Base-by-base conservation (phyloP, 2,113 vertebrate species). In the Choloepus hoffmanni region DNA sequence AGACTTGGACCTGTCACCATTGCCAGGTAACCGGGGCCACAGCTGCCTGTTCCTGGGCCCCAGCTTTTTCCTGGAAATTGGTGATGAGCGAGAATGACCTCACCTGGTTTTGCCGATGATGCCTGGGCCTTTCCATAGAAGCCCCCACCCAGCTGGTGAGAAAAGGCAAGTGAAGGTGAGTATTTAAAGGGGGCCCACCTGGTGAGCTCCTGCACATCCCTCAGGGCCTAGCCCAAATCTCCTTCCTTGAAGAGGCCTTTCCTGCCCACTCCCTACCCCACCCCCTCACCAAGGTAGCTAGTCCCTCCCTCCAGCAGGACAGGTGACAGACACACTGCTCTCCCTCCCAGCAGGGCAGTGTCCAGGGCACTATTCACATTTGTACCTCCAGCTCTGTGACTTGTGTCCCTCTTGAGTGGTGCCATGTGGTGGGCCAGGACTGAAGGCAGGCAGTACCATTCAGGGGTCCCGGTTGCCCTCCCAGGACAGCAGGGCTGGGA, bases 271-370 rank as follows among this genome's bases (percentile, higher is more conserved):
- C 43, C 30, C 55, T 18, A 50, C 36, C 23, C 21, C 7, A 36
- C 36, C 72, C 28, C 40, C 79, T n/a, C 11, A 30, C 67, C 11
- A 33, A 76, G 28, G 33, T 45, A 60, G 33, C 26, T 65, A 65
- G 77, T 82, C n/a, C 53, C 50, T 86, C 77, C 40, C 67, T 76
- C 76, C 81, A 36, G 36, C 43, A 84, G 70, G 33, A 89, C 60
- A 79, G 58, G 21, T 45, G 84, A 96, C 72, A 92, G 84, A 96
- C 72, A 92, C 24, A 10, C 10, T 73, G 62, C 62, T 82, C 48
- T 58, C 48, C 12, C 60, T 89, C 78, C 55, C 83, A 72, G n/a
- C 45, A 65, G 62, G 28, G 40, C 81, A 73, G 72, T n/a, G 21
- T 55, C 92, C 14, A 43, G 40, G 60, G 12, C 43, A 77, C n/a